Conservation (phyloP, 1,140 invertebrate species). For the Drosophila melanica region DNA sequence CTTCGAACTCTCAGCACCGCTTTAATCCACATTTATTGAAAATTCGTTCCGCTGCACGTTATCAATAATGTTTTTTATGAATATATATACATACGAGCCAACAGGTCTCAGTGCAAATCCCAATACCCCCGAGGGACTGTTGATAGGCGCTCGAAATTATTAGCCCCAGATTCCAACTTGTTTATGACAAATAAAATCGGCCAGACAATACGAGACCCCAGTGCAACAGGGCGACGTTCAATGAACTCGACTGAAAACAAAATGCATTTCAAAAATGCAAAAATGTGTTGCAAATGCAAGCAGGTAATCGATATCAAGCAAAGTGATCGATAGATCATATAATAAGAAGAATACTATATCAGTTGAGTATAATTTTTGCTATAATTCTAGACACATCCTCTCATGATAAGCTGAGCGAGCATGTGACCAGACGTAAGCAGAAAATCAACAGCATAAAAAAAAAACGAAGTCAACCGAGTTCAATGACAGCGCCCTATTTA, state of each 20-base stretch:
- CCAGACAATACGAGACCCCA: constrained; percentile 9
- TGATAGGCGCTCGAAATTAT: constrained; percentile 32
- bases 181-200: constrained; percentile 40
- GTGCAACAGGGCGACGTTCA: constrained; percentile 34
- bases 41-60: constrained; percentile 16
- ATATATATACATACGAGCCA: constrained; percentile 2
- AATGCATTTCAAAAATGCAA: constrained; percentile 9
- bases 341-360: not conserved
- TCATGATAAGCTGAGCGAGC: constrained; percentile 2
- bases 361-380: not conserved
- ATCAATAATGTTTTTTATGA: constrained; percentile 33
- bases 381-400: not conserved
- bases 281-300: not conserved
- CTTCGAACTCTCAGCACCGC: not conserved
- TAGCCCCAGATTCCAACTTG: constrained; percentile 9
- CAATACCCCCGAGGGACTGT: not conserved
- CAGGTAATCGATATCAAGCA: not conserved
- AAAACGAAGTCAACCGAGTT: constrained; percentile 25
- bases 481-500: constrained; percentile 53
- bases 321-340: not conserved
- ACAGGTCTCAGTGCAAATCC: constrained; percentile 26
- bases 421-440: not conserved
- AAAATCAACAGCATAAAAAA: constrained; percentile 15
- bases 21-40: constrained; percentile 14
- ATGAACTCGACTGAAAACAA: constrained; percentile 43